A percentile compares a stretch with the other conserved stretches of the same genome.
These are phyloP conservation scores for Heliconius melpomene DNA, from an alignment of 1,140 invertebrate species.

Conservation along the genomic window DNA sequence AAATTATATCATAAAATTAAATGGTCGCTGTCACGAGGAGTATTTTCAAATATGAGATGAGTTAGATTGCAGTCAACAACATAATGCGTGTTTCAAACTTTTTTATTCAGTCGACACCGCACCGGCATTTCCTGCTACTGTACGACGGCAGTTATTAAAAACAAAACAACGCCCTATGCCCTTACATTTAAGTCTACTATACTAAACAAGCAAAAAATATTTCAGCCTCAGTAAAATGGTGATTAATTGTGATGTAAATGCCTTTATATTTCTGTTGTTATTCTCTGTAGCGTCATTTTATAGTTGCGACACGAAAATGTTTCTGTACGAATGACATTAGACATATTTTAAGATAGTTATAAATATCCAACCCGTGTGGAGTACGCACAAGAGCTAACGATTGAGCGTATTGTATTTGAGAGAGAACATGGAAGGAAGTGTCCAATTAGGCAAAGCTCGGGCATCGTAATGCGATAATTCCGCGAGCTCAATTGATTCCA, in stretches of 20 bases:
- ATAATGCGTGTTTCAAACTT: conserved; percentile 73
- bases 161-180: conserved; percentile 45
- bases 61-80: conserved; percentile 77
- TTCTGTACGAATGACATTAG: conserved; percentile 56
- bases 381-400: conserved; percentile 23
- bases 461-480: conserved; percentile 77
- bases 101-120: conserved; percentile 72
- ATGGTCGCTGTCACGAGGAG: conserved; percentile 62
- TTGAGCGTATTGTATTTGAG: conserved; percentile 48
- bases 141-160: conserved; percentile 30
- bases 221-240: conserved; percentile 67
- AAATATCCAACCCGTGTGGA: conserved; percentile 35
- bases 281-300: conserved; percentile 67
- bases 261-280: conserved; percentile 75
- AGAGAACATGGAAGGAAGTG: conserved; percentile 66
- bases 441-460: conserved; percentile 74
- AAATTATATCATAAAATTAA: conserved; percentile 73
- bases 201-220: conserved; percentile 35
- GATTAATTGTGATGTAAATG: conserved; percentile 79
- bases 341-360: conserved; percentile 51
- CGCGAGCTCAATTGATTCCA: conserved; percentile 76
- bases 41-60: conserved; percentile 76
- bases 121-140: conserved; percentile 75
- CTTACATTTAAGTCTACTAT: conserved; percentile 47
- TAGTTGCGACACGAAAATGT: conserved; percentile 59